Conservation (phyloP, 2,888 invertebrate species). For the Spicauda simplicius region DNA sequence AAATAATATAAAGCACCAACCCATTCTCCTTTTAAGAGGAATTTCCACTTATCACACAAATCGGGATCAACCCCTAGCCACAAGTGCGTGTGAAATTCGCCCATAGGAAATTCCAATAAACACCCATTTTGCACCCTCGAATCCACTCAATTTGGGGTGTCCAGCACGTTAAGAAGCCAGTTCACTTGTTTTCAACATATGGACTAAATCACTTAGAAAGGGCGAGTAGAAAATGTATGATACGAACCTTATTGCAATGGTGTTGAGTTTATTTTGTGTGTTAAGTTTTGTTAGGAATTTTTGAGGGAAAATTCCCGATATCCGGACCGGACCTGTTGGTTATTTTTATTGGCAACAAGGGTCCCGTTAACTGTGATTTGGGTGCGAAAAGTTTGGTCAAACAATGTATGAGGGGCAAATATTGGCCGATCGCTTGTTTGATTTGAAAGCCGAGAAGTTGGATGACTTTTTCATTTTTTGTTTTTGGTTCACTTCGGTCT, state of each 20-base stretch:
- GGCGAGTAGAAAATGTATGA: conserved; percentile 43
- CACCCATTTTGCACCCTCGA: conserved; percentile 69
- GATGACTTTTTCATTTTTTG: conserved; percentile 45
- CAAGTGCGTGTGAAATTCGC: conserved; percentile 48
- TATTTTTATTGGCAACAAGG: conserved; percentile 81
- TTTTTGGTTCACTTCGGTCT: conserved; percentile 2
- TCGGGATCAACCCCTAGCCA: conserved; percentile 33
- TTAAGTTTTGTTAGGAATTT: conserved; percentile 55
- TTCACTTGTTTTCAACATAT: conserved; percentile 80
- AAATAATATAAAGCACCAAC: conserved; percentile 6
- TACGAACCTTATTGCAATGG: not conserved
- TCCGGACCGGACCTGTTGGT: conserved; percentile 75
- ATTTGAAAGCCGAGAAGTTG: conserved; percentile 55
- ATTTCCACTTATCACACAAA: conserved; percentile 32
- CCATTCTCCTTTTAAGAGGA: not conserved
- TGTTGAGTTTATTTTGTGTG: conserved; percentile 45
- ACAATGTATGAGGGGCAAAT: conserved; percentile 60
- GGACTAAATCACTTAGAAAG: conserved; percentile 70
- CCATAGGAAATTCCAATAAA: conserved; percentile 80
- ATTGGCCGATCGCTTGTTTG: conserved; percentile 51
- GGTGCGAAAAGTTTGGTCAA: conserved; percentile 68
- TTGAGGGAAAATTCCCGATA: conserved; percentile 76
- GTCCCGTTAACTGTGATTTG: conserved; percentile 67
- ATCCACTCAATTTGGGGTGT: conserved; percentile 78
- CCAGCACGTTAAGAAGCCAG: conserved; percentile 75